These are phyloP conservation scores for Porites divaricata DNA, from an alignment of 92 coral and sea anemone genomes.

Conservation along the genomic window DNA sequence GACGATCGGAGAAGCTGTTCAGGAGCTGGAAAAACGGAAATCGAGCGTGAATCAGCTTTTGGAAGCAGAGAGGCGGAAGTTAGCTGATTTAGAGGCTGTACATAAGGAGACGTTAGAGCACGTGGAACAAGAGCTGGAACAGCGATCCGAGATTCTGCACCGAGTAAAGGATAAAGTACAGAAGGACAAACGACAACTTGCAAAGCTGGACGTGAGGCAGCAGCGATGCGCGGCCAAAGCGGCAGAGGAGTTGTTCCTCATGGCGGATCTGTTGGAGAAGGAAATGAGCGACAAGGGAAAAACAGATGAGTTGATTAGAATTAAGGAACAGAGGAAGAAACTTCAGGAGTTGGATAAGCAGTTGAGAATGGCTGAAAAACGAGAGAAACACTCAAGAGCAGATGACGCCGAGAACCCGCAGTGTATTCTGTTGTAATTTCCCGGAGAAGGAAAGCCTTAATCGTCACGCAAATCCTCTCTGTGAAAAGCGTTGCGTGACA, in stretches of 20 bases:
- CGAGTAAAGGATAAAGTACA: slow-evolving; percentile 95
- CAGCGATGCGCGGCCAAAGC: slow-evolving; percentile 97
- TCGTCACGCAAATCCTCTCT: neutral
- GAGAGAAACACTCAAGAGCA: slow-evolving; percentile 80
- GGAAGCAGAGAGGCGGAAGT: slow-evolving; percentile 85
- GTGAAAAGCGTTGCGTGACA: neutral
- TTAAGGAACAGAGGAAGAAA: slow-evolving; percentile 92
- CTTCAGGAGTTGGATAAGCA: slow-evolving; percentile 95
- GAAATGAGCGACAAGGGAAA: slow-evolving; percentile 98
- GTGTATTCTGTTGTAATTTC: slow-evolving; percentile 77
- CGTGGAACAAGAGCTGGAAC: slow-evolving; percentile 89
- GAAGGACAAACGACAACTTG: slow-evolving; percentile 92
- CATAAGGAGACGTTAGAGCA: slow-evolving; percentile 97
- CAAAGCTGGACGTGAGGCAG: slow-evolving; percentile 94
- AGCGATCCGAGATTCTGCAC: slow-evolving; percentile 90
- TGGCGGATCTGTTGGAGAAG: slow-evolving; percentile 97
- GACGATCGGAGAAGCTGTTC: slow-evolving; percentile 95
- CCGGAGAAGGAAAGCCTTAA: neutral
- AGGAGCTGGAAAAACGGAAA: slow-evolving; percentile 93
- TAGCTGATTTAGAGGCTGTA: slow-evolving; percentile 87
- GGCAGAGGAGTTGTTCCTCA: slow-evolving; percentile 94
- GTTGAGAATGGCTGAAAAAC: slow-evolving; percentile 89
- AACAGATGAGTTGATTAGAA: slow-evolving; percentile 89
- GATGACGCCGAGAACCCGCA: slow-evolving; percentile 86
- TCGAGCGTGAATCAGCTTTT: slow-evolving; percentile 83